Percentiles rank a stretch among this genome's conserved stretches.
Evolutionary conservation across 2,113 vertebrate genomes (phyloP).

Genomic region (Thryonomys swinderianus): DNA sequence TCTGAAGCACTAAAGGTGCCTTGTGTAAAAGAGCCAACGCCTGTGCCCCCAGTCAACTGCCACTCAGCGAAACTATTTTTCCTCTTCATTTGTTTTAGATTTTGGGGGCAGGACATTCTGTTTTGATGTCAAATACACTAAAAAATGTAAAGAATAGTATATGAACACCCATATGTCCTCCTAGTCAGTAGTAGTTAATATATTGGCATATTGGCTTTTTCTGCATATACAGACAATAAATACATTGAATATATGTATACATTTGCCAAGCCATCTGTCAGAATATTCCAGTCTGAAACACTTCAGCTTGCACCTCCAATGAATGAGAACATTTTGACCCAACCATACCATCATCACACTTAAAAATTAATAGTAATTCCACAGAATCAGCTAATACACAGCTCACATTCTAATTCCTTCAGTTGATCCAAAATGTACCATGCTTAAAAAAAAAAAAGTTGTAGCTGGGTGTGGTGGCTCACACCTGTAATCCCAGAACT

Average conservation of each 20-base stretch:
- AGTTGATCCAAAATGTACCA: conserved; percentile 32
- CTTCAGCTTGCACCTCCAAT: background rate
- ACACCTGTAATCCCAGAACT: background rate
- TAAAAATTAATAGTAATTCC: conserved; percentile 20
- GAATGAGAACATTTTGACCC: background rate
- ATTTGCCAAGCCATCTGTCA: background rate
- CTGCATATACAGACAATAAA: background rate
- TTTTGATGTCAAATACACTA: conserved; percentile 5
- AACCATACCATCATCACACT: conserved; percentile 4
- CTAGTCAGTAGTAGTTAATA: background rate
- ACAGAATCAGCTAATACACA: background rate
- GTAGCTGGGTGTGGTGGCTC: background rate
- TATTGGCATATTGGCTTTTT: conserved; percentile 37
- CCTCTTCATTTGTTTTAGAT: background rate
- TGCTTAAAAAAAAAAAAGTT: background rate
- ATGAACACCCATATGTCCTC: background rate
- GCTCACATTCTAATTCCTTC: background rate
- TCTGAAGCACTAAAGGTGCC: background rate
- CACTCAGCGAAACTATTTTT: background rate
- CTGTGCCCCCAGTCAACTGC: background rate
- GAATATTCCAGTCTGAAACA: conserved; percentile 40
- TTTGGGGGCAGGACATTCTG: background rate
- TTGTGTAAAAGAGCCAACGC: background rate
- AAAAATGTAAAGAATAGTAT: background rate
- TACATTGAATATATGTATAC: background rate